Evolutionary conservation across 2,797 vertebrate species (phyloP), one percentile per base, ranked within the genome.

Genomic region (Peromyscus attwateri): DNA sequence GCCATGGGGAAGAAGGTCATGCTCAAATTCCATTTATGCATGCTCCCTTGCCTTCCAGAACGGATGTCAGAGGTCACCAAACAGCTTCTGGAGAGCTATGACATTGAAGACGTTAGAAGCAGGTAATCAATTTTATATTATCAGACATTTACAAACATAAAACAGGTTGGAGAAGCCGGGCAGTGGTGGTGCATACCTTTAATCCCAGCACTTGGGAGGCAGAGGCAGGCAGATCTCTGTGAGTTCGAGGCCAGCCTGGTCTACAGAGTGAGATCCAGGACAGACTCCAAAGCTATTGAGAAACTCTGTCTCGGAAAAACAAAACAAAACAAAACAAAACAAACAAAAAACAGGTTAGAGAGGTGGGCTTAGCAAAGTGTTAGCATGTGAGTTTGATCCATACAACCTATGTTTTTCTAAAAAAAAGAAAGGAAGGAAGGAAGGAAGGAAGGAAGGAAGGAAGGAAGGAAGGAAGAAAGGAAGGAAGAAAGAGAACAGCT

Each of bases 41-140:
- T 25, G 62, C 27, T 81, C 23, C 3, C 62, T 84, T 91, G 84
- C 66, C 75, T 96, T 97, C 68, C 97, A 99, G 99, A 98, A 96
- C 99, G 99, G 98, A 99, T 99, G 98, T 99, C 98, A 0, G 98
- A 99, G 93, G 98, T 99, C 88, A 98, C 99, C 7, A 99, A 98
- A 95, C 99, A 99, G 37, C 99, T 99, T 95, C 98, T 99, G 16
- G 98, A 99, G 79, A 99, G 99, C 89, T 98, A 99, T 0, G 99
- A 99, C 95, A 98, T 99, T 91, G 99, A 99, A 93, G 99, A 99
- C 0, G 98, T 99, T 71, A 98, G 99, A 97, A 98, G 98, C 98
- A 99, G 99, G 99, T 99, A 99, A 97, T 52, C 40, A 25, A 16
- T 60, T 87, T 77, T 37, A 25, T 0, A 16, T 75, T 40, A 21